Conservation (phyloP, 2,113 vertebrate species). For the Nycticebus coucang region DNA sequence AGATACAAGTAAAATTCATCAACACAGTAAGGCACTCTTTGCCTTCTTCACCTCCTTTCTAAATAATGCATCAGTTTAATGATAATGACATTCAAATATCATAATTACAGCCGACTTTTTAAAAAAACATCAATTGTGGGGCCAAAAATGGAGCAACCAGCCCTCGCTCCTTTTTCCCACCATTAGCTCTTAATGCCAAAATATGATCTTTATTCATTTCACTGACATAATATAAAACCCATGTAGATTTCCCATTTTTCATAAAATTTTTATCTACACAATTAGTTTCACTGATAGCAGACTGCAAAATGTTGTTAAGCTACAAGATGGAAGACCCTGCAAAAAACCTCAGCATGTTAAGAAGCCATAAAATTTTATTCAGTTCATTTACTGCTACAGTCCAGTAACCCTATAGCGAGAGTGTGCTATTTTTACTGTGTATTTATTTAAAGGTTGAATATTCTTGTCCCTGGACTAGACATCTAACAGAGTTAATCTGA, state of each 20-base stretch:
- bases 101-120: conserved; percentile 87
- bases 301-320: conserved; percentile 88
- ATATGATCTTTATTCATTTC: conserved; percentile 89
- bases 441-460: conserved; percentile 90
- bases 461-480: conserved; percentile 77
- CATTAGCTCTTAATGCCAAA: conserved; percentile 88
- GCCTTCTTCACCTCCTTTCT: conserved; percentile 83
- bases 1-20: conserved; percentile 82
- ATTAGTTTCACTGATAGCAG: conserved; percentile 89
- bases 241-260: conserved; percentile 89
- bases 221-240: conserved; percentile 89
- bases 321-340: conserved; percentile 87
- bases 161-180: conserved; percentile 74
- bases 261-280: conserved; percentile 89
- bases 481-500: conserved; percentile 80
- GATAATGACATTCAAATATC: conserved; percentile 90
- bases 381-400: conserved; percentile 89
- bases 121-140: conserved; percentile 86
- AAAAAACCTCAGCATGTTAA: conserved; percentile 88
- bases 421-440: conserved; percentile 89
- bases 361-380: conserved; percentile 91
- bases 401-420: conserved; percentile 87
- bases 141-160: conserved; percentile 77
- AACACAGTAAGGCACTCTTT: conserved; percentile 78
- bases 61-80: conserved; percentile 90